Evolutionary conservation across 2,113 vertebrate species (phyloP), one percentile per base, ranked within the genome.

Genomic region (Prionailurus viverrinus): DNA sequence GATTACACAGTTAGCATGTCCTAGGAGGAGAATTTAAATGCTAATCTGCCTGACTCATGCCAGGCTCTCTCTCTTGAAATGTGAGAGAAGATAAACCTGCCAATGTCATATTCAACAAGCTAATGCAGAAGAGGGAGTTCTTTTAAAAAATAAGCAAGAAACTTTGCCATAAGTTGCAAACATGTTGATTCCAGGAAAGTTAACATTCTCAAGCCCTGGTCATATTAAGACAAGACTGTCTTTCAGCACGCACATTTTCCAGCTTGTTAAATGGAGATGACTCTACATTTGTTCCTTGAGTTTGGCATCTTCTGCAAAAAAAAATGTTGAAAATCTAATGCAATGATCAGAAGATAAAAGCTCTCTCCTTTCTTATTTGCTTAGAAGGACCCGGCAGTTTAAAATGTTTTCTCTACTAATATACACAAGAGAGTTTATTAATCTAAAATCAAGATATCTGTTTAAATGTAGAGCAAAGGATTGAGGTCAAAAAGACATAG

Each of bases 381-480:
- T 94, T 95, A 96, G 76, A 91, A 97, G 95, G 61, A 79, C 12
- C 7, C 36, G 48, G 25, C 33, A 83, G 85, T 96, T 97, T 92
- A 94, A 96, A 98, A 85, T 65, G 33, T 95, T 97, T 97, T 97
- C 89, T 95, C 95, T 81, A 66, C 41, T 21, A 71, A 98, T 68
- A 89, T 21, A 97, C 81, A 90, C 69, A 71, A 58, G 0, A 89
- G 63, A 78, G 96, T 89, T n/a, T 84, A 74, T 93, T 85, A 96
- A 97, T 89, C 86, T 33, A 27, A 97, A 97, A 98, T 96, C 80
- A 91, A 89, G 89, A 86, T 65, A 95, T 76, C 89, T 93, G 79
- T 96, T 98, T 84, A 98, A 97, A 95, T 5, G 92, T 61, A 97
- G 83, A 96, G 97, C 81, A 86, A 97, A 97, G 78, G 88, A 92